Percentiles rank a stretch among this genome's conserved stretches.
phyloP scores from a whole-genome alignment of 2,888 invertebrate genomes.

The Papilio demoleus region DNA sequence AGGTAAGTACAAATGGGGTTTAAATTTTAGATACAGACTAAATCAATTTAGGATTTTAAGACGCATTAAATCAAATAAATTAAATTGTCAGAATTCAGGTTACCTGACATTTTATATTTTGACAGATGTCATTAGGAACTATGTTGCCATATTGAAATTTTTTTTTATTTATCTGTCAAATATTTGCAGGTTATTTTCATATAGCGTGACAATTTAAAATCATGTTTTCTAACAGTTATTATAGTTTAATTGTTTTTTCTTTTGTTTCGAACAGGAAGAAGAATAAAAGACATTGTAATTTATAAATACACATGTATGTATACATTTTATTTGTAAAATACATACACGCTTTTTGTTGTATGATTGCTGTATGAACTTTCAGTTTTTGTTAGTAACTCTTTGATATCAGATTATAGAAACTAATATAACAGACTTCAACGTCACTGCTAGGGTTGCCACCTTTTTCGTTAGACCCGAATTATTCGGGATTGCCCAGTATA shows the following conservation, averaged over 20 bases:
- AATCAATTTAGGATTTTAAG: no score
- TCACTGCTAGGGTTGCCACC: not conserved
- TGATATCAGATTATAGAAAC: not conserved
- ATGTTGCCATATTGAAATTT: not conserved
- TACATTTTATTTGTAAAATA: not conserved
- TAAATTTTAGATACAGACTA: not conserved
- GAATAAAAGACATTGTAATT: no score
- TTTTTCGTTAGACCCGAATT: not conserved
- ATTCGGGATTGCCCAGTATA: not conserved
- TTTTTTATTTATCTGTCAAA: not conserved
- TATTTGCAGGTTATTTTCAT: not conserved
- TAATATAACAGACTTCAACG: not conserved
- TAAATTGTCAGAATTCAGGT: not conserved
- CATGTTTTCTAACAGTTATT: no score
- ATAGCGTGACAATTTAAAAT: not conserved
- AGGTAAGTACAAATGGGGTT: constrained; percentile 6
- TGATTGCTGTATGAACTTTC: not conserved
- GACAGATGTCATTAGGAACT: constrained; percentile 9
- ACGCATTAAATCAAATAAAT: no score
- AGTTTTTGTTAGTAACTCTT: not conserved
- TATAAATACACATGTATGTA: no score
- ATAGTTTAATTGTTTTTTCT: no score
- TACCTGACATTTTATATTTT: not conserved
- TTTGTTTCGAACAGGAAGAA: no score
- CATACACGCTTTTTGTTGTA: not conserved